Evolutionary conservation across 2,888 invertebrate genomes (phyloP).

Genomic region (Mythimna vitellina): DNA sequence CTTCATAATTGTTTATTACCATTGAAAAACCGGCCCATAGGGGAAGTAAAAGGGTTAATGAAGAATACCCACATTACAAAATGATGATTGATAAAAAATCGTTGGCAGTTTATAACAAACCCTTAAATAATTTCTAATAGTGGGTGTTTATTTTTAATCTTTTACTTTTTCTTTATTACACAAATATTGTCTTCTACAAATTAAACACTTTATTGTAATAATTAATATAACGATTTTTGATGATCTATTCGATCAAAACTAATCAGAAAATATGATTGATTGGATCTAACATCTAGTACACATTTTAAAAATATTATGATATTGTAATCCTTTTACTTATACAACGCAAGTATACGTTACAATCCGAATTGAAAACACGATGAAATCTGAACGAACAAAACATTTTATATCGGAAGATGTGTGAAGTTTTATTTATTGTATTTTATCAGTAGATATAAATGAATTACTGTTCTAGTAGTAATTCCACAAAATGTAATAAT

Average conservation of each 20-base stretch:
- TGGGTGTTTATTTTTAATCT: slow-evolving; percentile 11
- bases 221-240: not conserved
- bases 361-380: slow-evolving; percentile 24
- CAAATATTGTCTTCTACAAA: slow-evolving; percentile 19
- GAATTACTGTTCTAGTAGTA: slow-evolving; percentile 34
- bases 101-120: not conserved
- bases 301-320: slow-evolving; percentile 3
- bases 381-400: slow-evolving; percentile 54
- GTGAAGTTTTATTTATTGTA: slow-evolving; percentile 50
- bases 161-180: slow-evolving; percentile 23
- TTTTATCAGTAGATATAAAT: slow-evolving; percentile 38
- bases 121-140: not conserved
- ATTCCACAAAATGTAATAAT: slow-evolving; percentile 43
- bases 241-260: not conserved
- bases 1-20: not conserved
- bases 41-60: not conserved
- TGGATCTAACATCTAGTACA: slow-evolving; percentile 2
- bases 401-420: slow-evolving; percentile 33
- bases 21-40: not conserved
- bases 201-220: not conserved
- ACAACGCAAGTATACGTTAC: not conserved
- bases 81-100: not conserved
- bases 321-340: slow-evolving; percentile 15
- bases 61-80: not conserved
- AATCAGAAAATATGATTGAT: slow-evolving; percentile 2